Evolutionary conservation across 2,888 invertebrate species (phyloP).

Genomic region (Drosophila phalerata): DNA sequence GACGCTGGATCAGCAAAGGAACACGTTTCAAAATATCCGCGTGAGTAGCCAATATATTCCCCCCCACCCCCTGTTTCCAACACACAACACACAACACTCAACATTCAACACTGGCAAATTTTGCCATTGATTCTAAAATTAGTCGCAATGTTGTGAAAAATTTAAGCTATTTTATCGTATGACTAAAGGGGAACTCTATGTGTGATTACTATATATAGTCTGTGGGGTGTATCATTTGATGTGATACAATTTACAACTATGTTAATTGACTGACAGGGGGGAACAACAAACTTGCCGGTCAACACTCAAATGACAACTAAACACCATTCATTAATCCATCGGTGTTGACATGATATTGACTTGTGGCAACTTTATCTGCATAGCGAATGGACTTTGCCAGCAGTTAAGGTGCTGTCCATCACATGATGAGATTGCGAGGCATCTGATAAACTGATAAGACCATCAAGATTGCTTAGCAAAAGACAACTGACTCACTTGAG

Average conservation of each 20-base stretch:
- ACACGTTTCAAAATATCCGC: conserved; percentile 85
- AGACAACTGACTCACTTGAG: conserved; percentile 26
- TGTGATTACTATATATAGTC: background rate
- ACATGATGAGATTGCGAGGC: conserved; percentile 31
- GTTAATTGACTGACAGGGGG: conserved; percentile 30
- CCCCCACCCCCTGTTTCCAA: background rate
- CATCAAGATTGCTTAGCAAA: conserved; percentile 5
- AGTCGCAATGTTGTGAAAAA: conserved; percentile 24
- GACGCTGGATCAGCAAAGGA: conserved; percentile 82
- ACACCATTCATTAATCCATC: conserved; percentile 14
- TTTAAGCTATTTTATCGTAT: conserved; percentile 17
- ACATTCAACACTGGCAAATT: conserved; percentile 9
- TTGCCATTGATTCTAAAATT: conserved; percentile 38
- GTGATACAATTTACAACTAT: conserved; percentile 29
- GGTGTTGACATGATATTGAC: conserved; percentile 21
- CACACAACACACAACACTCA: background rate
- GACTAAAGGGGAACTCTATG: conserved; percentile 1
- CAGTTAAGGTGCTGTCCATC: conserved; percentile 20
- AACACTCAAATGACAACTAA: conserved; percentile 8
- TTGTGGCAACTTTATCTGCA: conserved; percentile 19
- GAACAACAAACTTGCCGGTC: background rate
- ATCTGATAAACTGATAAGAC: conserved; percentile 38
- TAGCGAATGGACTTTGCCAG: conserved; percentile 4
- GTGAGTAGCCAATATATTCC: conserved; percentile 80
- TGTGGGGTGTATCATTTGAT: conserved; percentile 5